phyloP scores from a whole-genome alignment of 1,140 invertebrate species.

The Stratiolaelaps scimitus region DNA sequence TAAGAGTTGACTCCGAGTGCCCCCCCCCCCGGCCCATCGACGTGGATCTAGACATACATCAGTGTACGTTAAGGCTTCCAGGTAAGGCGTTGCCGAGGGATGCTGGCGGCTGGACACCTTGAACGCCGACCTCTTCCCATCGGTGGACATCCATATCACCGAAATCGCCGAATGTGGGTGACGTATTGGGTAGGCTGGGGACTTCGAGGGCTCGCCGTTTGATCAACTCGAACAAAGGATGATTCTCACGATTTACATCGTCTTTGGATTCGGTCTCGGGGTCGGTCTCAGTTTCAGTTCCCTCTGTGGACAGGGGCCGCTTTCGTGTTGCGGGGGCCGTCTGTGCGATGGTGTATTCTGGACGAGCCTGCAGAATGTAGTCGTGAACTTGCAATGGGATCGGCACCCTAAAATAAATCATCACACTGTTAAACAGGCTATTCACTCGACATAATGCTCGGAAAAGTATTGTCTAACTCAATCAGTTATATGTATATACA shows the following conservation, averaged over 20 bases:
- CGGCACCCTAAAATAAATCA: constrained; percentile 2
- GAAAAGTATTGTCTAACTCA: neutral
- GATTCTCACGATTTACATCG: neutral
- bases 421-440: neutral
- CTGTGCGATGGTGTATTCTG: too few relatives aligned
- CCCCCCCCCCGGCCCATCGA: too few relatives aligned
- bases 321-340: too few relatives aligned
- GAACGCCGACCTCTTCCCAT: constrained; percentile 19
- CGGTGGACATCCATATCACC: constrained; percentile 27
- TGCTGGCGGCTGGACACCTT: neutral
- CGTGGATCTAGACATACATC: neutral
- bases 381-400: constrained; percentile 15
- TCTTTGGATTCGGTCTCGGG: constrained; percentile 3
- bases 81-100: neutral
- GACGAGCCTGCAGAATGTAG: constrained; percentile 3
- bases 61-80: constrained; percentile 24
- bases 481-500: neutral
- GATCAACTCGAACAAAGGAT: constrained; percentile 18
- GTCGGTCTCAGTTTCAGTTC: neutral
- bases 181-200: neutral
- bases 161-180: constrained; percentile 6
- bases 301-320: too few relatives aligned
- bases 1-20: too few relatives aligned
- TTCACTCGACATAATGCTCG: neutral
- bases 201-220: neutral